Base-by-base conservation (phyloP, 2,888 invertebrate genomes). In the Drosophila heteroneura region DNA sequence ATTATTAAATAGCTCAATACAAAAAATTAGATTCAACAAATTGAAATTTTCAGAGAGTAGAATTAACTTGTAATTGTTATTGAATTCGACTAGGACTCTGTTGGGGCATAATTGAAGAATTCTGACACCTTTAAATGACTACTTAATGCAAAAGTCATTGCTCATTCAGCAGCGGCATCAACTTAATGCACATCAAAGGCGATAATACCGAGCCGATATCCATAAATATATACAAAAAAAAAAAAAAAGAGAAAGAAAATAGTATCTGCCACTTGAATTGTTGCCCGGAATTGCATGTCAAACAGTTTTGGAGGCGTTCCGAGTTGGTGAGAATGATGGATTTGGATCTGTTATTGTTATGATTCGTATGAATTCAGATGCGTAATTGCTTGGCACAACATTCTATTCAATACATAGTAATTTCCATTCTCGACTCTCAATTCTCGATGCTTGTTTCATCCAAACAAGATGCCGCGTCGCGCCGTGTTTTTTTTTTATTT, bases 341-440 rank as follows among this genome's bases (percentile, higher is more conserved):
- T 74, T 76, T 70, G 69, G 77, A 74, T 84, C 53, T 87, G 89
- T 89, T 88, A 89, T 85, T 88, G 82, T 88, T 88, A 89, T 89
- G 87, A 88, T 88, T 88, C 89, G 80, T 73, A 73, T 78, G 87
- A 88, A 88, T 86, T 87, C 69, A 19, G 67, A 74, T 78, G 79
- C 81, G 81, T 80, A 88, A 88, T 83, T 79, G 75, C 63, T 63
- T 79, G 71, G 76, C 77, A 76, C 77, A 74, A 81, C 61, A 71
- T 52, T 33, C 57, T 59, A 51, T 5, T 47, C 44, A 56, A 41
- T 39, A 49, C 59, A 19, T n/a, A 35, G 44, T 14, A 52, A 5
- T 32, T 30, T 30, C 19, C 30, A 30, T 47, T 47, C 26, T 5
- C 47, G 16, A 26, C 26, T 19, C 37, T 37, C 30, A 16, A n/a